Conservation (phyloP, 2,113 vertebrate genomes). For the Saimiri boliviensis region DNA sequence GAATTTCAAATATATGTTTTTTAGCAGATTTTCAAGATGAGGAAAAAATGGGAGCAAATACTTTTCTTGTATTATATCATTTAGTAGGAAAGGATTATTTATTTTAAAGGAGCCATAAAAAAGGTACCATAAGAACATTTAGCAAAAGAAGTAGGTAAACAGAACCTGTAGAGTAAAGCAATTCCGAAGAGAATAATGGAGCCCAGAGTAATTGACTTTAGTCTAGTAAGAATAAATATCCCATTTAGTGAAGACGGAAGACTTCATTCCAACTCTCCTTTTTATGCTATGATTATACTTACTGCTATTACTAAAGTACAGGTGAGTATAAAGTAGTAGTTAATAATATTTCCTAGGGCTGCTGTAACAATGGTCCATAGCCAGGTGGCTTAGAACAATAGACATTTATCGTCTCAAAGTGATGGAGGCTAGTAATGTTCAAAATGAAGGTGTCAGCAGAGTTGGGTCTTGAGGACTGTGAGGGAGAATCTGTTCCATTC, state of each 20-base stretch:
- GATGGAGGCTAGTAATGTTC: neutral
- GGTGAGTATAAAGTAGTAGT: neutral
- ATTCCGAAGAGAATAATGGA: constrained; percentile 19
- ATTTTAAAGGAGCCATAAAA: constrained; percentile 9
- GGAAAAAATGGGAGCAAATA: neutral
- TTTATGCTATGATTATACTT: neutral
- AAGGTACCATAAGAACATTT: neutral
- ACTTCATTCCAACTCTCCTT: neutral
- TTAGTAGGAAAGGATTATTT: constrained; percentile 36
- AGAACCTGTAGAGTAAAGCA: constrained; percentile 3
- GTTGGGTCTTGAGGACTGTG: neutral
- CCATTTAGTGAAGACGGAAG: neutral
- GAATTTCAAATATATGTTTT: constrained; percentile 21
- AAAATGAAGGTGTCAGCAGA: neutral
- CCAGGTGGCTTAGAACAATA: neutral
- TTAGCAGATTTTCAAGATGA: constrained; percentile 26
- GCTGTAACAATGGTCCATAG: neutral
- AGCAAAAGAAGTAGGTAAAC: constrained; percentile 16
- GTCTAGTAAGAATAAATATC: neutral
- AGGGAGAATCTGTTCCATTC: neutral
- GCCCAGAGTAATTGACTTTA: neutral
- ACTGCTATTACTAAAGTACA: neutral
- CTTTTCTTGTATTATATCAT: neutral
- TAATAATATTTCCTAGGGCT: neutral
- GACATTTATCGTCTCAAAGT: neutral